Percentiles rank a stretch among this genome's conserved stretches.
phyloP scores from a whole-genome alignment of 2,888 invertebrate genomes.

The Hetaerina titia region DNA sequence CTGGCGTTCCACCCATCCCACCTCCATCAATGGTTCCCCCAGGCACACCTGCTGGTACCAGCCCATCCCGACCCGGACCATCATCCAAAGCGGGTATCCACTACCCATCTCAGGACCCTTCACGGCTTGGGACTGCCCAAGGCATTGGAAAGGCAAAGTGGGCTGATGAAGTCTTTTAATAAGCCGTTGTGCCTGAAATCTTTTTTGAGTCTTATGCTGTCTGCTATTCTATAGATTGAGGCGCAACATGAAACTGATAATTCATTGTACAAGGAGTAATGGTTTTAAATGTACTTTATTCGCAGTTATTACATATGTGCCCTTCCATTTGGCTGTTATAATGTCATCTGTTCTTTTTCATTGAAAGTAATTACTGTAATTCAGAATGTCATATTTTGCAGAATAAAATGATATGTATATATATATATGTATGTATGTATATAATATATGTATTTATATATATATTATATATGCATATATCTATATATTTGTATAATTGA shows the following conservation, averaged over 20 bases:
- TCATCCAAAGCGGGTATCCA: constrained; percentile 81
- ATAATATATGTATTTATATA: too few relatives aligned
- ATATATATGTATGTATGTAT: too few relatives aligned
- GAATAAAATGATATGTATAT: too few relatives aligned
- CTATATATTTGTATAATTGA: too few relatives aligned
- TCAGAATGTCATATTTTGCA: too few relatives aligned
- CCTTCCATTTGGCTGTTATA: not conserved
- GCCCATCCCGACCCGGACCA: constrained; percentile 79
- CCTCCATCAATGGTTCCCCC: constrained; percentile 71
- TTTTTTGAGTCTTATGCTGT: not conserved
- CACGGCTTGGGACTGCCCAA: constrained; percentile 88
- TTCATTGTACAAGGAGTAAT: not conserved
- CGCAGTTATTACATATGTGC: not conserved
- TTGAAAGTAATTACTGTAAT: not conserved
- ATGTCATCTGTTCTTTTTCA: not conserved
- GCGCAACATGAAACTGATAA: not conserved
- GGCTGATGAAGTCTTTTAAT: constrained; percentile 64
- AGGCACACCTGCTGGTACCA: constrained; percentile 70
- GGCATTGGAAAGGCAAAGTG: constrained; percentile 69
- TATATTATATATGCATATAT: too few relatives aligned
- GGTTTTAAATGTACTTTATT: not conserved
- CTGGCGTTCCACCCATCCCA: constrained; percentile 76
- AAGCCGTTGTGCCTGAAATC: not conserved
- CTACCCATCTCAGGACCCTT: constrained; percentile 99
- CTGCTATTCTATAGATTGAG: not conserved